These are phyloP conservation scores for Caiman crocodilus DNA, from an alignment of 2,797 vertebrate species.

Conservation along the genomic window DNA sequence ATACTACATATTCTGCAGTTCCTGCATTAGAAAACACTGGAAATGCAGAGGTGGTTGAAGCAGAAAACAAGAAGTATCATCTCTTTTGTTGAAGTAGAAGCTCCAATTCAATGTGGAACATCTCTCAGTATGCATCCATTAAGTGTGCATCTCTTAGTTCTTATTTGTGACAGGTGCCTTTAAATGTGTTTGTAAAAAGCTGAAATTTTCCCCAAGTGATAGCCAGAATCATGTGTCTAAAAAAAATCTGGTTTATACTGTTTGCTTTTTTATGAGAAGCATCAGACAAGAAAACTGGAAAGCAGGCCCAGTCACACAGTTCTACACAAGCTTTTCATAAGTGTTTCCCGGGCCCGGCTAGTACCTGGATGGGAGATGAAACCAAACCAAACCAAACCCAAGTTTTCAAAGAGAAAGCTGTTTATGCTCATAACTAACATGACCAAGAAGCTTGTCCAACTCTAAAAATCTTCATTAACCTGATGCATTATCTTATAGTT, in stretches of 20 bases:
- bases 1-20: background rate
- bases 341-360: too few species aligned
- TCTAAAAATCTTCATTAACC: background rate
- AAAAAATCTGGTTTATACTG: background rate
- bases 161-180: background rate
- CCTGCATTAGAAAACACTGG: background rate
- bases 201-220: background rate
- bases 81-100: background rate
- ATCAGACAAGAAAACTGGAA: background rate
- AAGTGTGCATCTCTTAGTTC: background rate
- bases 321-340: background rate
- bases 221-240: background rate
- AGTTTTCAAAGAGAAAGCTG: background rate
- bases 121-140: background rate
- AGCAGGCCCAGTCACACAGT: background rate
- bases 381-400: background rate
- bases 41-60: background rate
- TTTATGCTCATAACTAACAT: background rate
- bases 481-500: background rate
- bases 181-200: background rate
- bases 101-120: background rate
- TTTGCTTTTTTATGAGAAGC: background rate
- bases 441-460: background rate
- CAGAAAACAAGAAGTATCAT: background rate
- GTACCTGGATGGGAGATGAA: too few species aligned